phyloP scores from a whole-genome alignment of 2,888 invertebrate species.

The Sphinx pinastri region DNA sequence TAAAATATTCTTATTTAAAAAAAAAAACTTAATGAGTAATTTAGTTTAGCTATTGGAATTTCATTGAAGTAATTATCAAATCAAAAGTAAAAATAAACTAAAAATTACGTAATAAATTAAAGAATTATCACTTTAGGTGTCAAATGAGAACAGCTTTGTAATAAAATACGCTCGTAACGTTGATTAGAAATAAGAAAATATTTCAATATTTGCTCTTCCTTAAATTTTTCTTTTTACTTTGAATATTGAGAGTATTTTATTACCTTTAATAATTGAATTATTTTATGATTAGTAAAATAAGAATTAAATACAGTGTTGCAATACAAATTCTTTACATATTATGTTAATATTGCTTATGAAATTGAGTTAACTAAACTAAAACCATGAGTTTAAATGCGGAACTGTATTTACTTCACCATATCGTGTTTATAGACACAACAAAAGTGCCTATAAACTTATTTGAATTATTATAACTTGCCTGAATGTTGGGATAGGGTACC shows the following conservation, averaged over 20 bases:
- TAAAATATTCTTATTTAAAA: neutral
- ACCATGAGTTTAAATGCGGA: neutral
- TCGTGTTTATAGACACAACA: constrained; percentile 3
- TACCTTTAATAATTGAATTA: neutral
- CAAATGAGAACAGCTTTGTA: neutral
- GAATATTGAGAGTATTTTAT: neutral
- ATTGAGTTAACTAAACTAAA: neutral
- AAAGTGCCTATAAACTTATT: constrained; percentile 26
- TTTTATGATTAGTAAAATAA: neutral
- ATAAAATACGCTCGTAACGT: neutral
- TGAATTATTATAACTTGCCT: constrained; percentile 86
- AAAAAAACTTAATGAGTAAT: neutral
- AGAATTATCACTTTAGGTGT: constrained; percentile 13
- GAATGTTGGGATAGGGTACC: constrained; percentile 99
- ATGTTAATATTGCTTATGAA: neutral
- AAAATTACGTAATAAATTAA: neutral
- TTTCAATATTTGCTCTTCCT: neutral
- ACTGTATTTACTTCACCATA: neutral
- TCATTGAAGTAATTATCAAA: too few relatives aligned
- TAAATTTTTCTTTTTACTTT: neutral
- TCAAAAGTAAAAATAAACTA: neutral
- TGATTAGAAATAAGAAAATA: neutral
- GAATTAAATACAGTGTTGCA: constrained; percentile 5
- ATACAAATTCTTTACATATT: neutral
- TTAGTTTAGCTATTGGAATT: too few relatives aligned